phyloP scores from a whole-genome alignment of 2,797 vertebrate genomes.

The Onychomys leucogaster region DNA sequence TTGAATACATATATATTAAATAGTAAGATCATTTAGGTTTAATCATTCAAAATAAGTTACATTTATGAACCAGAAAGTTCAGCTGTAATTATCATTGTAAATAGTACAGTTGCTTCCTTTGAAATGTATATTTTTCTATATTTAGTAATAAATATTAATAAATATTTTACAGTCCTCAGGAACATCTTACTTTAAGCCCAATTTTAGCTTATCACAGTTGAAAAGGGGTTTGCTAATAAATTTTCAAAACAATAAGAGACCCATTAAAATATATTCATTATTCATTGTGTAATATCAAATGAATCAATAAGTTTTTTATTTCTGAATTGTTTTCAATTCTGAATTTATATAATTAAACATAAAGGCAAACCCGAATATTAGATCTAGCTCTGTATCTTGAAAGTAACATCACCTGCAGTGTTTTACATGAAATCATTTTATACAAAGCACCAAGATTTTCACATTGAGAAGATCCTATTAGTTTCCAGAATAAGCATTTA shows the following conservation, averaged over 20 bases:
- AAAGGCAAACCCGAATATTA: constrained; percentile 33
- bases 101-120: constrained; percentile 3
- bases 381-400: neutral
- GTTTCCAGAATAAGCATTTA: constrained; percentile 25
- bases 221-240: constrained; percentile 23
- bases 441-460: constrained; percentile 14
- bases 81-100: constrained; percentile 51
- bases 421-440: constrained; percentile 32
- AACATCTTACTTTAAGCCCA: constrained; percentile 48
- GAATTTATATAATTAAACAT: constrained; percentile 4
- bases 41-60: constrained; percentile 53
- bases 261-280: constrained; percentile 47
- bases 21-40: constrained; percentile 21
- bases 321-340: constrained; percentile 26
- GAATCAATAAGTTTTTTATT: constrained; percentile 7
- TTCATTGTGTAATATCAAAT: constrained; percentile 27
- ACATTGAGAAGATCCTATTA: constrained; percentile 36
- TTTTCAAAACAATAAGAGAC: constrained; percentile 55
- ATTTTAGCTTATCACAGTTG: constrained; percentile 54
- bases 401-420: neutral
- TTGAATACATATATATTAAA: constrained; percentile 36
- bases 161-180: constrained; percentile 42
- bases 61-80: constrained; percentile 25
- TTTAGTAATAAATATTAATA: constrained; percentile 39
- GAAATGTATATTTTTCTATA: constrained; percentile 39